Evolutionary conservation across 2,888 invertebrate species (phyloP), one percentile per base, ranked within the genome.

Genomic region (Hanleya hanleyi): DNA sequence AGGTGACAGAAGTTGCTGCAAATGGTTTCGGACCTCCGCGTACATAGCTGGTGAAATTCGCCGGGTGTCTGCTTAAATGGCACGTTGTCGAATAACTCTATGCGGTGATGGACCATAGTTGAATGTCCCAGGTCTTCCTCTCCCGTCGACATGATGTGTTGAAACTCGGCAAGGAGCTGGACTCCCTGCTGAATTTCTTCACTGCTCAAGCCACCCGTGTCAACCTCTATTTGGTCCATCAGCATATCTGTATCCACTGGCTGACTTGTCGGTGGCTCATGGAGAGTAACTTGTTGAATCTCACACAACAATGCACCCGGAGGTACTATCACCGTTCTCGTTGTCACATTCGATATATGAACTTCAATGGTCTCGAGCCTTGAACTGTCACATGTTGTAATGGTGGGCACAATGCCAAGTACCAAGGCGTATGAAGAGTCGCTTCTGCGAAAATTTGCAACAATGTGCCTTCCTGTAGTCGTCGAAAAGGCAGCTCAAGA

Each of bases 11-110:
- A 57, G 29, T 57, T 57, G 15, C 22, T 57, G 57, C 26, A 57
- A 22, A 57, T 57, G 57, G 26, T 29, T 57, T 15, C 26, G 12
- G 29, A 57, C 57, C 22, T 57, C 57, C 9, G 9, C 57, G 26
- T 57, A 57, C 57, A 57, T 57, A 57, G 57, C 12, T 26, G 57
- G 57, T 57, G 57, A 26, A 26, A 57, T 57, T 15, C 57, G 57
- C n/a, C 57, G 57, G 22, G 9, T n/a, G n/a, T n/a, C n/a, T n/a
- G n/a, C n/a, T n/a, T n/a, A n/a, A n/a, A n/a, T n/a, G n/a, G n/a
- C 12, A 15, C 57, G n/a, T 22, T 57, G 57, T 57, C 26, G 7
- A 15, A 57, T 57, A 57, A 26, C 12, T 57, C 57, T 9, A 57
- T 57, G 22, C 57, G 57, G 57, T 57, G 57, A 9, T 22, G 57